A percentile compares a stretch with the other conserved stretches of the same genome.
phyloP scores from a whole-genome alignment of 30 jellyfish, hydroid and myxozoan species.

The Cassiopea xamachana region DNA sequence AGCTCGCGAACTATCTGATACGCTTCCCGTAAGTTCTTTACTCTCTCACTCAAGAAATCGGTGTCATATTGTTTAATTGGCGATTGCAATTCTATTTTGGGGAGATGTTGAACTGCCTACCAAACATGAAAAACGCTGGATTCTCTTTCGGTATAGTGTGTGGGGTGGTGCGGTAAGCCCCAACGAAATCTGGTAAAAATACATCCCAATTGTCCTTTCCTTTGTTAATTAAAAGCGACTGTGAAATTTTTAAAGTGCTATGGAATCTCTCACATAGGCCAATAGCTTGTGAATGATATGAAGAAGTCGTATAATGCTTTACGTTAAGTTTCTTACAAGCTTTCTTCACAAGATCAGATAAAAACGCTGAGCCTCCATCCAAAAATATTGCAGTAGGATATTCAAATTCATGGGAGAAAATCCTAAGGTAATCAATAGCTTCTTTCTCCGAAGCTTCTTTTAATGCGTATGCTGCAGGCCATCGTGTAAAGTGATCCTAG shows the following conservation, averaged over 20 bases:
- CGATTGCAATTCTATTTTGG: not conserved
- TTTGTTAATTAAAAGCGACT: not conserved
- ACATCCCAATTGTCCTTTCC: constrained; percentile 28
- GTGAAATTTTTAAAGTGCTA: not conserved
- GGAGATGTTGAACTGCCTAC: constrained; percentile 1
- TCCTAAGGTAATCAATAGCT: constrained; percentile 1
- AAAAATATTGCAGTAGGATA: constrained; percentile 21
- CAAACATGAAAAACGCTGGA: constrained; percentile 11
- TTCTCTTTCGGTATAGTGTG: not conserved
- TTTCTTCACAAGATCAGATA: constrained; percentile 24
- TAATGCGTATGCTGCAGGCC: constrained; percentile 26
- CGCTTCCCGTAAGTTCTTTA: constrained; percentile 11
- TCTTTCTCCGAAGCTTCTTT: constrained; percentile 1
- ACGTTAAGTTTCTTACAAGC: constrained; percentile 1
- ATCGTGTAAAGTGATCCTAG: constrained; percentile 27
- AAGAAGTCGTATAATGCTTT: not conserved
- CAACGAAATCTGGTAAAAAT: constrained; percentile 8
- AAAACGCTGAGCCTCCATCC: constrained; percentile 26
- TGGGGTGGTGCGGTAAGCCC: constrained; percentile 27
- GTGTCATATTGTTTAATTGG: not conserved
- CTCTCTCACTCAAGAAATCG: constrained; percentile 24
- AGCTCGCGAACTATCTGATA: not conserved
- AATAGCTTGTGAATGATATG: constrained; percentile 1
- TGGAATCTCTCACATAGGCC: constrained; percentile 17
- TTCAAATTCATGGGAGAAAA: constrained; percentile 17